phyloP scores from a whole-genome alignment of 1,140 invertebrate genomes.

The Ips typographus region DNA sequence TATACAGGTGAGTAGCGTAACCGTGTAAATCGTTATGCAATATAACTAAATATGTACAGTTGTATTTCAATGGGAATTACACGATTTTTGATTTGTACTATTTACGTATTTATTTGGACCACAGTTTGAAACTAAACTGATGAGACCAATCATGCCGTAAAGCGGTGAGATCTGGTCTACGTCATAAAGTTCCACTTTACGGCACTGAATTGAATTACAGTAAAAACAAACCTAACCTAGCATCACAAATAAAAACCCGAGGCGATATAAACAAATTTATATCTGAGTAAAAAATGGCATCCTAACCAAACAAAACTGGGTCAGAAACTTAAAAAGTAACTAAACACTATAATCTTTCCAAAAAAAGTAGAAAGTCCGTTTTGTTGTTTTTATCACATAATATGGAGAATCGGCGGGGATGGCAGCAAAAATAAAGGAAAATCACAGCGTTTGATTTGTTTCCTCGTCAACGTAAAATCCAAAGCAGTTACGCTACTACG shows the following conservation, averaged over 20 bases:
- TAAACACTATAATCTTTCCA: background rate
- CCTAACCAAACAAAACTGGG: conserved; percentile 1
- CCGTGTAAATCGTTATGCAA: too few species aligned
- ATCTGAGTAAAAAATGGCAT: too few species aligned
- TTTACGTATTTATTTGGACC: too few species aligned
- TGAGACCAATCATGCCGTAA: too few species aligned
- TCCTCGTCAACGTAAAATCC: conserved; percentile 3
- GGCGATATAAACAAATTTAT: too few species aligned
- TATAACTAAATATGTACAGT: too few species aligned
- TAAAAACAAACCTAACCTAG: conserved; percentile 13
- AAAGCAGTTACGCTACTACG: conserved; percentile 26
- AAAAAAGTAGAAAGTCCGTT: conserved; percentile 3
- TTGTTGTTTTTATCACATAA: background rate
- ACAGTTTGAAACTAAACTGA: too few species aligned
- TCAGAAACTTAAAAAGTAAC: conserved; percentile 2
- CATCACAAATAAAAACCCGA: conserved; percentile 16
- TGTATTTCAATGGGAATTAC: too few species aligned
- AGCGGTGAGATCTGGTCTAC: too few species aligned
- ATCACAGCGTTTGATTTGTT: conserved; percentile 20
- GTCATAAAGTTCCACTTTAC: background rate
- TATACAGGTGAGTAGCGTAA: too few species aligned
- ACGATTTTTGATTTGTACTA: too few species aligned
- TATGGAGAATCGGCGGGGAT: background rate
- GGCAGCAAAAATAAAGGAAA: background rate
- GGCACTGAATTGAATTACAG: background rate